Percentiles rank a stretch among this genome's conserved stretches.
These are phyloP conservation scores for Fratercula arctica DNA, from an alignment of 2,797 vertebrate genomes.

Conservation along the genomic window DNA sequence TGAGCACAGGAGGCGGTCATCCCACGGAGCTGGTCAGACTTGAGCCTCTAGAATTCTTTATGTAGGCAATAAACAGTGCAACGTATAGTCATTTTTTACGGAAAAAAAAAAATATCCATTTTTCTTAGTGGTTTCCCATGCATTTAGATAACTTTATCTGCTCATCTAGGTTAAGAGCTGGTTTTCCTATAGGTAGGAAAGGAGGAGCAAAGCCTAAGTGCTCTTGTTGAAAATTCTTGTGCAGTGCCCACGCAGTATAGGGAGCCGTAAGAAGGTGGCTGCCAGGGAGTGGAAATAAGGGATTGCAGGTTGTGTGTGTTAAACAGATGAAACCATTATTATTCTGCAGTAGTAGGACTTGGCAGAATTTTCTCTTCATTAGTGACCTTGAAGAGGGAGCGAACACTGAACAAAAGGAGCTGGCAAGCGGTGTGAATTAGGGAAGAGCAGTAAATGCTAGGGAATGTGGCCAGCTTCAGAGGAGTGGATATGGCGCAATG, in stretches of 20 bases:
- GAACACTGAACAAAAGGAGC: neutral
- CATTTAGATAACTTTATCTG: neutral
- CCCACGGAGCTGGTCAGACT: neutral
- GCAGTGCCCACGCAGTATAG: neutral
- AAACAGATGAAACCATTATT: neutral
- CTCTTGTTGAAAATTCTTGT: neutral
- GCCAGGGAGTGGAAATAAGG: neutral
- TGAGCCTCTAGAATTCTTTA: neutral
- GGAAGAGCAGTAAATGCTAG: neutral
- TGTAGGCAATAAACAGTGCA: neutral
- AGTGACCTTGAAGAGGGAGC: neutral
- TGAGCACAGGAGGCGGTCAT: neutral
- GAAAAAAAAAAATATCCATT: accelerated
- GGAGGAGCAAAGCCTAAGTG: neutral
- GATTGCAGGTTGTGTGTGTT: neutral
- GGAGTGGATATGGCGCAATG: neutral
- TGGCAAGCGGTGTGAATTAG: neutral
- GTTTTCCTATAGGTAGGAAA: neutral
- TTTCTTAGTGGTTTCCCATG: neutral
- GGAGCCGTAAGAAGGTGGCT: neutral
- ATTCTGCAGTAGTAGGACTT: neutral
- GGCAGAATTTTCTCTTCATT: neutral
- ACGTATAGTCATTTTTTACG: neutral
- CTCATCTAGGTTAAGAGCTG: neutral
- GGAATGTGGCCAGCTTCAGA: neutral